Evolutionary conservation across 2,797 vertebrate genomes (phyloP).

Genomic region (Echeneis naucrates): DNA sequence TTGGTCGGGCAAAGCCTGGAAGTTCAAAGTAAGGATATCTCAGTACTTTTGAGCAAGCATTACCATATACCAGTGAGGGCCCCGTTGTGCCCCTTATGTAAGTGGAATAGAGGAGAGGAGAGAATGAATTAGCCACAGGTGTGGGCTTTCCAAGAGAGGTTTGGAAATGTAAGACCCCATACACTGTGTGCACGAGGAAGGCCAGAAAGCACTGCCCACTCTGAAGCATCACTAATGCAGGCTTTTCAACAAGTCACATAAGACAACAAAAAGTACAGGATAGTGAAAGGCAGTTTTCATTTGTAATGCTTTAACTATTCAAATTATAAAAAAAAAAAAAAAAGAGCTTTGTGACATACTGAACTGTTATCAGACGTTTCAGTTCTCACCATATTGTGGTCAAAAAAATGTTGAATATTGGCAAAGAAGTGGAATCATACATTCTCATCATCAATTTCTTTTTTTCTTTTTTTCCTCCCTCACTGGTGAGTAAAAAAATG

Average conservation of each 20-base stretch:
- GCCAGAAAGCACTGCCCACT: slow-evolving; percentile 20
- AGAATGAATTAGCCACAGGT: slow-evolving; percentile 77
- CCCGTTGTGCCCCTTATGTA: slow-evolving; percentile 67
- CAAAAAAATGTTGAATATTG: not conserved
- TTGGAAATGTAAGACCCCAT: slow-evolving; percentile 57
- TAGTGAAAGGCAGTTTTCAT: slow-evolving; percentile 43
- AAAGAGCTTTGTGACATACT: slow-evolving; percentile 46
- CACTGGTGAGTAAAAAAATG: no score
- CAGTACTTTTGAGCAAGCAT: slow-evolving; percentile 60
- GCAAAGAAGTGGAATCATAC: not conserved
- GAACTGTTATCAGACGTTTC: slow-evolving; percentile 44
- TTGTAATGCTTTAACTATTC: slow-evolving; percentile 4
- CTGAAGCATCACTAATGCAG: slow-evolving; percentile 53
- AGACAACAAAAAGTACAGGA: slow-evolving; percentile 43
- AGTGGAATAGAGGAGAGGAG: slow-evolving; percentile 67
- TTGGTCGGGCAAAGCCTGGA: slow-evolving; percentile 31
- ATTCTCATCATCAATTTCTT: not conserved
- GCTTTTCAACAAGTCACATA: slow-evolving; percentile 40
- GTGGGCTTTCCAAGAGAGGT: slow-evolving; percentile 69
- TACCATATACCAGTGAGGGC: slow-evolving; percentile 71
- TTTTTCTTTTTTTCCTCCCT: no score
- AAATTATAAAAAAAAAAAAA: no score
- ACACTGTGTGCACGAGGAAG: slow-evolving; percentile 8
- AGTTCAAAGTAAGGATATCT: slow-evolving; percentile 57
- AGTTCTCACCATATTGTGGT: not conserved